These are phyloP conservation scores for Grallaria varia DNA, from an alignment of 2,113 vertebrate genomes.

Conservation along the genomic window DNA sequence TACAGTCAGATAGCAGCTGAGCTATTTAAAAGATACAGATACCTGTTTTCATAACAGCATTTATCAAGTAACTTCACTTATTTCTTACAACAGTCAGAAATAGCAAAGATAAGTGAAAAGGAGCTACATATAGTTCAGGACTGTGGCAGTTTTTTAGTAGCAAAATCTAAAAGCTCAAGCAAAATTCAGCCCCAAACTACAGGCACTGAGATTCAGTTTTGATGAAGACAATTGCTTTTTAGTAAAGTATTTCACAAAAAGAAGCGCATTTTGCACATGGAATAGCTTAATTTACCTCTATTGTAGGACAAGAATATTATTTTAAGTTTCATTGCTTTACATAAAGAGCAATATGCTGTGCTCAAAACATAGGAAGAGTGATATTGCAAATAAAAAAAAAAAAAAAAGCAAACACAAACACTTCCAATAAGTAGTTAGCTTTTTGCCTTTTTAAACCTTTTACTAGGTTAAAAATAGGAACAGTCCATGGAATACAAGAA, in stretches of 20 bases:
- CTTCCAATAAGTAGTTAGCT: background rate
- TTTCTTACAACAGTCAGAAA: background rate
- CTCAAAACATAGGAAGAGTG: background rate
- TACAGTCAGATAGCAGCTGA: background rate
- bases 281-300: background rate
- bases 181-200: background rate
- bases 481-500: background rate
- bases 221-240: background rate
- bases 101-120: accelerated
- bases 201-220: background rate
- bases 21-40: background rate
- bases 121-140: background rate
- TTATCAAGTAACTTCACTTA: background rate
- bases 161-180: background rate
- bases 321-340: background rate
- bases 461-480: background rate
- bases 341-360: background rate
- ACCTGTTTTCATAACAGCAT: background rate
- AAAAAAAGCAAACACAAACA: background rate
- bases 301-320: background rate
- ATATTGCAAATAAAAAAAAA: background rate
- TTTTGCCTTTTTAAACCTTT: background rate
- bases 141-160: background rate
- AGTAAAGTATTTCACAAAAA: background rate
- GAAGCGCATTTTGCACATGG: background rate